Evolutionary conservation across 2,113 vertebrate genomes (phyloP), one percentile per base, ranked within the genome.

Genomic region (Trichomycterus rosablanca): DNA sequence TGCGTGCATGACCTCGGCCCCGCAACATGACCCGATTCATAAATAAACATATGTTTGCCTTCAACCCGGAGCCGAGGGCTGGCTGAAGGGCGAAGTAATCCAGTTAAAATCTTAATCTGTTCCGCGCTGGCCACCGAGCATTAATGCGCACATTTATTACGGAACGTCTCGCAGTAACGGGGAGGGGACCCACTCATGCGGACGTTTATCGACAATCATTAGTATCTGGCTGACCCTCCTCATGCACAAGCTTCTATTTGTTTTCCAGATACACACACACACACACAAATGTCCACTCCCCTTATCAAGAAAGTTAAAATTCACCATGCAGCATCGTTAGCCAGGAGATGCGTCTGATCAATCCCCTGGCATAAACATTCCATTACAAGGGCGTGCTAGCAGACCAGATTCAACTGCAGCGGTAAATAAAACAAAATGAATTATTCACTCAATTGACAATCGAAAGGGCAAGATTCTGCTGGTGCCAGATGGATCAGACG

Each of bases 201-300:
- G 89, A 91, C 88, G 87, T 82, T 85, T 91, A 91, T 88, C 86
- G 91, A 93, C 87, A 86, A 73, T 76, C 81, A 90, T 91, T 88
- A 84, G 80, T 73, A 83, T 87, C 77, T 79, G 76, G 86, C 74
- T 89, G 89, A 92, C 88, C 90, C 87, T 87, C 83, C 82, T 83
- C 78, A n/a, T 76, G 74, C 22, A 84, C 81, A 80, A 68, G 68
- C 67, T n/a, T n/a, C n/a, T 83, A 84, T 91, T 88, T 88, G 88
- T 93, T 86, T 87, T 88, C 80, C 84, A 82, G 65, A 44, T 7
- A 46, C 80, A 78, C 3, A 28, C 50, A 52, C 43, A 62, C 63
- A 65, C 55, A 68, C 71, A 45, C 23, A 16, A 81, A 82, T 4
- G 26, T 3, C 75, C 80, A 87, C 85, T 88, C 11, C 80, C 80